Conservation (phyloP, 2,113 vertebrate species). For the Candoia aspera region DNA sequence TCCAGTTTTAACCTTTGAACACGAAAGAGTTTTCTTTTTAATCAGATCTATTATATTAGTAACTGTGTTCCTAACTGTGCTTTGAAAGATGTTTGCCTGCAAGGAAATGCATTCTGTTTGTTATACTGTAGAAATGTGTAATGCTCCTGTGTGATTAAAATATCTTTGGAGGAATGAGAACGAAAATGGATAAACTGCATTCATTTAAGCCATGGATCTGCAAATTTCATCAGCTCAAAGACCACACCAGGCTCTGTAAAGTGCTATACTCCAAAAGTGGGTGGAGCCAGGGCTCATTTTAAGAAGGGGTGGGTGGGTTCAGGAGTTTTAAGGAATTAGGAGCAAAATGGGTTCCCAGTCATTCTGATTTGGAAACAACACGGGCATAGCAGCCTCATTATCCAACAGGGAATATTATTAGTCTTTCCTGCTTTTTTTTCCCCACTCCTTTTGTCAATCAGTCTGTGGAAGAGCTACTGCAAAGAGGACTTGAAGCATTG, state of each 20-base stretch:
- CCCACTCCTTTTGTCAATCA: not conserved
- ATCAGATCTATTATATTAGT: conserved; percentile 41
- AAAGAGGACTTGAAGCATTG: not conserved
- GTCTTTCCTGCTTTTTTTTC: not conserved
- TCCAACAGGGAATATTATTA: not conserved
- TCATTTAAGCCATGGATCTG: not conserved
- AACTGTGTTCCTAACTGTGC: conserved; percentile 25
- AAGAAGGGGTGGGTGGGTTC: not conserved
- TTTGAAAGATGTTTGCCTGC: conserved; percentile 35
- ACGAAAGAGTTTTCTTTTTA: conserved; percentile 19
- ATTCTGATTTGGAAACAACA: not conserved
- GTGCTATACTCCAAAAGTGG: not conserved
- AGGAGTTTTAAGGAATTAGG: not conserved
- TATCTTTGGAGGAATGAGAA: not conserved
- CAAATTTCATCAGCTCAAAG: not conserved
- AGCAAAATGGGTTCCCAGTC: not conserved
- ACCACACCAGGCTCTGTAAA: not conserved
- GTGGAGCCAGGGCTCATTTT: not conserved
- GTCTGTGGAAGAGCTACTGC: not conserved
- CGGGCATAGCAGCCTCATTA: too few relatives aligned
- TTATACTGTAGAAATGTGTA: conserved; percentile 32
- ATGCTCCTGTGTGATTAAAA: not conserved
- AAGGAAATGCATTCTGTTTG: conserved; percentile 31
- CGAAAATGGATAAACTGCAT: not conserved
- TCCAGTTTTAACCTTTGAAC: conserved; percentile 47